Base-by-base conservation (phyloP, 2,888 invertebrate species). In the Hofmannophila pseudospretella region DNA sequence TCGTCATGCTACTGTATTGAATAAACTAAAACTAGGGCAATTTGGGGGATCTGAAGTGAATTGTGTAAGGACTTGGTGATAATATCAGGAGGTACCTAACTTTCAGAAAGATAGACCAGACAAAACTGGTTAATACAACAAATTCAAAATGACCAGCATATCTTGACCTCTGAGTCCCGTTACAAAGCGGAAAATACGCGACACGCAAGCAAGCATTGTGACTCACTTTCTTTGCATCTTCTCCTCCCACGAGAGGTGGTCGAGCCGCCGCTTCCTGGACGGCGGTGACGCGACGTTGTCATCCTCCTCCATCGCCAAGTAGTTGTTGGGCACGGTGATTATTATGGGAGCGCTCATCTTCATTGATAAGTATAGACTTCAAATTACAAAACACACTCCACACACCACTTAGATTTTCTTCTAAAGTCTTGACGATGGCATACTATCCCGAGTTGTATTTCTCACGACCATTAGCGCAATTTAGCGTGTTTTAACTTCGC, bases 141-240 rank as follows among this genome's bases (percentile, higher is more conserved):
- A 9, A 12, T 23, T 29, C n/a, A 27, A 27, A 28, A 38, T 22
- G 33, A 32, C 47, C 47, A 48, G 19, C 25, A 31, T 38, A 36
- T 20, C 16, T 16, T 38, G 44, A 44, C 11, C 51, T 42, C 33
- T 27, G 32, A 23, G 30, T 44, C 43, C 44, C 51, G 51, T 49
- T 47, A 44, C 34, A 38, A 22, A 38, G 40, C 39, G 41, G 38
- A 37, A 32, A 54, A 46, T 47, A 48, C 39, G 38, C 55, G 61
- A 67, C 69, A 72, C 70, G 68, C 65, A 64, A 47, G 62, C 71
- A 67, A 46, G n/a, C 12, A 35, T 8, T 26, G 36, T 42, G 32
- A 90, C 94, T 89, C 80, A 95, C 95, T 95, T 95, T 67, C 96
- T 88, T 74, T 95, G 93, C 58, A 96, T 87, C 69, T 96, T 96